A percentile compares a stretch with the other conserved stretches of the same genome.
These are phyloP conservation scores for Scartelaos histophorus DNA, from an alignment of 2,113 vertebrate genomes.

Conservation along the genomic window DNA sequence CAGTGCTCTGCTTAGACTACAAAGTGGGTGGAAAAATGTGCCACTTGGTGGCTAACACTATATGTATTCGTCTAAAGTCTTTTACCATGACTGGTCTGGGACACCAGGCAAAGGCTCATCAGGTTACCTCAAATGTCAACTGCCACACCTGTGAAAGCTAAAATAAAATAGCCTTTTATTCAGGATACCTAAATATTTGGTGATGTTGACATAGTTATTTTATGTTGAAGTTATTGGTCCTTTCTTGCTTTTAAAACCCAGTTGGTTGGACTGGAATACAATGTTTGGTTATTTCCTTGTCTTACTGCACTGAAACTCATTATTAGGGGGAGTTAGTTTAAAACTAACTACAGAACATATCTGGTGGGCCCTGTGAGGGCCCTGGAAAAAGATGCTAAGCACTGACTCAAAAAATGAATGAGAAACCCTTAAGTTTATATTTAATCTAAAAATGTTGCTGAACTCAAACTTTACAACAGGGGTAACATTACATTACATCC, in stretches of 20 bases:
- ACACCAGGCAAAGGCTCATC: slow-evolving; percentile 46
- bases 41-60: slow-evolving; percentile 11
- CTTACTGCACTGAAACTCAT: not conserved
- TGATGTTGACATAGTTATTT: not conserved
- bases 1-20: slow-evolving; percentile 31
- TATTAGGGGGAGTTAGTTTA: not conserved
- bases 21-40: slow-evolving; percentile 23
- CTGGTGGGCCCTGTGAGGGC: too few species aligned
- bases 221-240: not conserved
- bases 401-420: not conserved
- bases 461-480: slow-evolving; percentile 47
- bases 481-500: slow-evolving; percentile 46
- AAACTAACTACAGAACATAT: not conserved
- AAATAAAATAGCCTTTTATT: not conserved
- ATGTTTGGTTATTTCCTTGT: not conserved
- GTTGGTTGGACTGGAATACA: not conserved
- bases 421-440: not conserved
- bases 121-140: slow-evolving; percentile 54
- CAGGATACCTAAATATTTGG: not conserved
- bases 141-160: not conserved
- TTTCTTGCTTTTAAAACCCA: not conserved
- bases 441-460: slow-evolving; percentile 34
- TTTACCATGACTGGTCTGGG: slow-evolving; percentile 31
- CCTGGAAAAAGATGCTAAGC: not conserved
- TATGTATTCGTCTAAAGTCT: slow-evolving; percentile 40